Conservation (phyloP, 1,140 invertebrate genomes). For the Achatina immaculata region DNA sequence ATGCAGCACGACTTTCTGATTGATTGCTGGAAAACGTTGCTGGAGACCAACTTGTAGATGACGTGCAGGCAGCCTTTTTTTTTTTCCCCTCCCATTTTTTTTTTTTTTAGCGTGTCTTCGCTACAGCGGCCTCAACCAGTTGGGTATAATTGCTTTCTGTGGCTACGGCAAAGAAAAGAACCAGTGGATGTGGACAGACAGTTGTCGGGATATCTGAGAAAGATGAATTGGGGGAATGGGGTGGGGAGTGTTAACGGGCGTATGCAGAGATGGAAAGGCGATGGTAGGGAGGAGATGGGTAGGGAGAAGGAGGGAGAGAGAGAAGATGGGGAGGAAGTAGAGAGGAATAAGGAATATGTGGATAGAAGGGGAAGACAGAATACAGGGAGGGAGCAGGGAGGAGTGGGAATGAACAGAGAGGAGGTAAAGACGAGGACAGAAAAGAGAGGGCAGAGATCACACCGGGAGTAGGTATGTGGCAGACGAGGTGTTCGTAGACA, state of each 20-base stretch:
- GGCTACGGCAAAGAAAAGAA: neutral
- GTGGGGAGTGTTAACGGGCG: neutral
- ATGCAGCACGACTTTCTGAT: neutral
- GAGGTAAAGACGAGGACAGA: too few relatives aligned
- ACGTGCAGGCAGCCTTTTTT: neutral
- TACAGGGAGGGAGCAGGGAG: slow-evolving; percentile 11
- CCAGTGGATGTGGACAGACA: neutral
- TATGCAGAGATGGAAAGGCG: neutral
- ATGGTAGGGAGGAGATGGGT: slow-evolving; percentile 1
- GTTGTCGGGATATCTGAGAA: too few relatives aligned
- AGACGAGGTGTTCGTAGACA: too few relatives aligned
- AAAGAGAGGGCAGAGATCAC: too few relatives aligned
- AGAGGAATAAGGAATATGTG: neutral
- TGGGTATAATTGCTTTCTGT: neutral
- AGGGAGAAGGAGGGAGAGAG: too few relatives aligned
- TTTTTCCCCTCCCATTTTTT: too few relatives aligned
- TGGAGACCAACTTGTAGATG: neutral
- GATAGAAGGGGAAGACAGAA: neutral
- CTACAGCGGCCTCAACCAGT: neutral
- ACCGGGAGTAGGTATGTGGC: too few relatives aligned
- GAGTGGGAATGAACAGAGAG: neutral
- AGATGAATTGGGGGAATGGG: neutral
- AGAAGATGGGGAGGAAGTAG: too few relatives aligned
- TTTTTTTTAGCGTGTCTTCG: neutral
- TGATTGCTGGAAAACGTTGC: neutral